A percentile compares a stretch with the other conserved stretches of the same genome.
phyloP scores from a whole-genome alignment of 2,888 invertebrate genomes.

The Thymelicus acteon region DNA sequence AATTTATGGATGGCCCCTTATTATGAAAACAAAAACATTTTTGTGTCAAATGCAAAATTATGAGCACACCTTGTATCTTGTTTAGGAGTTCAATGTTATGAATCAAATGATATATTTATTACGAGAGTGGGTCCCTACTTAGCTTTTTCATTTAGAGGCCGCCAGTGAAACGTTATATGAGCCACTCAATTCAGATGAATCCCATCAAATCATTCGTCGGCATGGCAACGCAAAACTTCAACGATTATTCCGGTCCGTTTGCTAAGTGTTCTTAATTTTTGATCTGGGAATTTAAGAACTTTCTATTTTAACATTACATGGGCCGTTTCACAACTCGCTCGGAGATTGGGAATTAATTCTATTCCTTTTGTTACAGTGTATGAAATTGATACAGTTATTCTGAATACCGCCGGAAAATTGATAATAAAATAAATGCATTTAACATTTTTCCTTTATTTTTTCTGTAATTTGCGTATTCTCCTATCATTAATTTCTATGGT shows the following conservation, averaged over 20 bases:
- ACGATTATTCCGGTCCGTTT: constrained; percentile 78
- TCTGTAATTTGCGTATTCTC: too few relatives aligned
- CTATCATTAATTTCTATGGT: too few relatives aligned
- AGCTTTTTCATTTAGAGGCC: constrained; percentile 28
- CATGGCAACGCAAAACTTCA: constrained; percentile 73
- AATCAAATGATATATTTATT: constrained; percentile 8
- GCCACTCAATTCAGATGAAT: constrained; percentile 67
- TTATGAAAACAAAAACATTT: not conserved
- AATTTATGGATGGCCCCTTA: too few relatives aligned
- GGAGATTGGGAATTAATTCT: not conserved
- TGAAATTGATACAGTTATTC: too few relatives aligned
- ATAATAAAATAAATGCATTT: too few relatives aligned
- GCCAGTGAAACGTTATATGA: constrained; percentile 65
- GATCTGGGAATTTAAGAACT: constrained; percentile 74
- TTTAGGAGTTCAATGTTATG: not conserved
- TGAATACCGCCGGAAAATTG: too few relatives aligned
- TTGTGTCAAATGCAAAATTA: too few relatives aligned
- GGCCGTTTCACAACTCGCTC: constrained; percentile 40
- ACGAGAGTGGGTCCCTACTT: constrained; percentile 7
- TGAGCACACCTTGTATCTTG: not conserved
- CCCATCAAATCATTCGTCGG: constrained; percentile 78
- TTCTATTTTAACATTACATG: constrained; percentile 43
- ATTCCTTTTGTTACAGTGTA: not conserved
- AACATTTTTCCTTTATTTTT: too few relatives aligned
- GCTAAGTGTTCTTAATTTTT: constrained; percentile 76